These are phyloP conservation scores for Jaculus jaculus DNA, from an alignment of 2,113 vertebrate species.

Conservation along the genomic window DNA sequence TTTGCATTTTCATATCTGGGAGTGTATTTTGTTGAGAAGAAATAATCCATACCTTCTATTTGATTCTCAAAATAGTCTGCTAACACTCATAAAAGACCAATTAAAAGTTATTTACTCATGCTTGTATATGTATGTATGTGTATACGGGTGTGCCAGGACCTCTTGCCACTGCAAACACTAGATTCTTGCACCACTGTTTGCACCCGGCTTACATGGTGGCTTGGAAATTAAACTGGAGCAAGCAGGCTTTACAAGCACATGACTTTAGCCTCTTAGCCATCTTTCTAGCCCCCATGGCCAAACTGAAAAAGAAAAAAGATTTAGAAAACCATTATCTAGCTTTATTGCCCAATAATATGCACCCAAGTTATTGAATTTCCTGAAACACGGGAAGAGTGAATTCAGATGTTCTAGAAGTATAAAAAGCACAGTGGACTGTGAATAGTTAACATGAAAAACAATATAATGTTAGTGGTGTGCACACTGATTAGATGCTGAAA, in stretches of 20 bases:
- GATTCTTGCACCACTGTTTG: no score
- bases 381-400: not conserved
- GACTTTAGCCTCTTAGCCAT: no score
- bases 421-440: not conserved
- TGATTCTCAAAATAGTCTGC: slow-evolving; percentile 39
- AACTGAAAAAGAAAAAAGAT: not conserved
- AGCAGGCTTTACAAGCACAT: no score
- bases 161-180: no score
- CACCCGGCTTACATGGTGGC: no score
- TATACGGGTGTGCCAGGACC: no score
- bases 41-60: not conserved
- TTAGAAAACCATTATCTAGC: not conserved
- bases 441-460: slow-evolving; percentile 20
- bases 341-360: not conserved
- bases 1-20: not conserved
- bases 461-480: not conserved
- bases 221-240: no score
- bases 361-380: not conserved
- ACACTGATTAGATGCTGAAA: not conserved
- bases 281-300: not conserved
- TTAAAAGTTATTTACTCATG: no score
- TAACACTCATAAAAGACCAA: not conserved
- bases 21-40: slow-evolving; percentile 2
- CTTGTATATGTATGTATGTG: no score
- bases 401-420: not conserved